Base-by-base conservation (phyloP, 1,140 invertebrate species). In the Maniola jurtina region DNA sequence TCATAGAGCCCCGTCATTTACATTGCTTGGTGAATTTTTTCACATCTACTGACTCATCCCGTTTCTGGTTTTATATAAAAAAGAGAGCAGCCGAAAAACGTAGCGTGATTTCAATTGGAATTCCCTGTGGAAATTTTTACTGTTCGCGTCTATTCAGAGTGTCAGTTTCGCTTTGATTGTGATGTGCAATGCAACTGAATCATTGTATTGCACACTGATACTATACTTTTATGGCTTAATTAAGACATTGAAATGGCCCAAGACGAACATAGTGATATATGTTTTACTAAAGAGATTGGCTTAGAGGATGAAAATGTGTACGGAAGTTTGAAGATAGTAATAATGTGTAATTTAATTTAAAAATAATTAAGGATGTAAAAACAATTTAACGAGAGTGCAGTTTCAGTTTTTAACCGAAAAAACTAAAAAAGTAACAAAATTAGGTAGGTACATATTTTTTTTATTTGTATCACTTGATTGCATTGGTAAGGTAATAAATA, bases 121-220 rank as follows among this genome's bases (percentile, higher is more conserved):
- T 50, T 50, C 48, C 16, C 48, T 9, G 48, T 50, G 15, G 48
- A 45, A 11, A 16, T 50, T 50, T 50, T 50, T 25, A 50, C 14
- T 50, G 48, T 16, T 16, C 48, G 48, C 15, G 48, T 50, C 48
- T 50, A 50, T 50, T 50, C 48, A 25, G 15, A 50, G 15, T 50
- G 48, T 50, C 48, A 50, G 48, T 50, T 13, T 50, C 48, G 48
- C 48, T 50, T 50, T 50, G 48, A 50, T 50, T 50, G 48, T 50
- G 48, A 50, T 25, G 48, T 16, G 15, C 48, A 50, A 50, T 50
- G 48, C 48, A 50, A 25, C 15, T 15, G 48, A 50, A 50, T 25
- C 25, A 25, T 50, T 50, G 48, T 14, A 11, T 25, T 16, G 48
- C 14, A 50, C 16, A 50, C 48, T 16, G 48, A 50, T 8, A 16